These are phyloP conservation scores for Bombus huntii DNA, from an alignment of 1,140 invertebrate species.

Conservation along the genomic window DNA sequence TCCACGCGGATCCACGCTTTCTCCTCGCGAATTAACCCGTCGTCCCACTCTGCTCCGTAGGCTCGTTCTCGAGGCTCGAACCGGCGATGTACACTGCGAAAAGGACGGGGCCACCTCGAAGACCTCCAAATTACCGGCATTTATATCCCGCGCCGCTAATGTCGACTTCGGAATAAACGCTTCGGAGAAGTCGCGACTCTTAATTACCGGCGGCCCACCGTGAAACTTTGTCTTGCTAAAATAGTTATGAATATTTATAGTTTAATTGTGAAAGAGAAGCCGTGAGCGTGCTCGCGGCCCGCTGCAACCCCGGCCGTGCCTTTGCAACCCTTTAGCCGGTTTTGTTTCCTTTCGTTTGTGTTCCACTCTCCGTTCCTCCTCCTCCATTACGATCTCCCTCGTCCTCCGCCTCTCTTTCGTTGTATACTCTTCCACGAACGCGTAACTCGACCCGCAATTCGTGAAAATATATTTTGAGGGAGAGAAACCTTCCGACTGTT, in stretches of 20 bases:
- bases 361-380: not conserved
- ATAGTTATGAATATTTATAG: constrained; percentile 56
- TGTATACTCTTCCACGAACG: not conserved
- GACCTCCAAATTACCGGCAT: constrained; percentile 54
- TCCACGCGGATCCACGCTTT: not conserved
- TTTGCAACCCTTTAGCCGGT: not conserved
- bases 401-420: not conserved
- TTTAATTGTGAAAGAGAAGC: constrained; percentile 41
- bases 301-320: not conserved
- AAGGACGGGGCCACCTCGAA: not conserved
- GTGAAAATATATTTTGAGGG: constrained; percentile 22
- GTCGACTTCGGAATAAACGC: constrained; percentile 45
- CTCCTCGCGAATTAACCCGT: constrained; percentile 54
- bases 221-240: constrained; percentile 40
- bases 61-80: not conserved
- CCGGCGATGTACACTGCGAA: not conserved
- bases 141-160: constrained; percentile 51
- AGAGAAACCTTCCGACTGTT: not conserved
- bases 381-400: not conserved
- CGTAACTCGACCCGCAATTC: not conserved
- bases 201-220: constrained; percentile 39
- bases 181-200: constrained; percentile 32
- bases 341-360: constrained; percentile 38
- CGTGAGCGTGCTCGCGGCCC: not conserved
- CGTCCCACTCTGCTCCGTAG: not conserved